These are phyloP conservation scores for Dioctria rufipes DNA, from an alignment of 2,888 invertebrate species.

Conservation along the genomic window DNA sequence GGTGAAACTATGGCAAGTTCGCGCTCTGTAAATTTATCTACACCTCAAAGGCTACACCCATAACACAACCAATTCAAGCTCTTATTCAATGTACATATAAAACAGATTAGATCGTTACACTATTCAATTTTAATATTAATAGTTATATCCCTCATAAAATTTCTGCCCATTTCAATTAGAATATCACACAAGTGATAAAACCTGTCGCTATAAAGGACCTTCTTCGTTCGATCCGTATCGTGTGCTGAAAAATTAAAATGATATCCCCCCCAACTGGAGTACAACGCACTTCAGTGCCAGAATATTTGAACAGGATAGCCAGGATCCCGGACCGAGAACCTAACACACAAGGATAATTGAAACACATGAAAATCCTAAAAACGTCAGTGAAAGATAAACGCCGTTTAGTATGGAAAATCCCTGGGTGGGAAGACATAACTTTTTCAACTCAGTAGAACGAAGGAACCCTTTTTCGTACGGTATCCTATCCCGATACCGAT, in stretches of 20 bases:
- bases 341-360: slow-evolving; percentile 59
- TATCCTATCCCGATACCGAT: neutral
- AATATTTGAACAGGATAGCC: slow-evolving; percentile 23
- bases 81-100: no score
- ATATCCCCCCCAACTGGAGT: neutral
- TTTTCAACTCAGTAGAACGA: slow-evolving; percentile 23
- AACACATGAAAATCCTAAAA: slow-evolving; percentile 60
- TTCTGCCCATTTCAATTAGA: slow-evolving; percentile 42
- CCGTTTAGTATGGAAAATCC: slow-evolving; percentile 60
- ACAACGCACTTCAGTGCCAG: slow-evolving; percentile 22
- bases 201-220: slow-evolving; percentile 45
- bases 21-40: no score
- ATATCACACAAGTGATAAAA: slow-evolving; percentile 48
- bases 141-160: slow-evolving; percentile 14
- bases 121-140: neutral
- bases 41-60: no score
- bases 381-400: slow-evolving; percentile 60
- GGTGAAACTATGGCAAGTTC: no score
- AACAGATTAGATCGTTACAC: no score
- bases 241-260: slow-evolving; percentile 45
- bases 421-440: slow-evolving; percentile 57
- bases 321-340: slow-evolving; percentile 26
- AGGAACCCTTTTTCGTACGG: slow-evolving; percentile 9
- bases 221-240: neutral
- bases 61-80: no score